phyloP scores from a whole-genome alignment of 2,113 vertebrate genomes.

The Geococcyx californianus region DNA sequence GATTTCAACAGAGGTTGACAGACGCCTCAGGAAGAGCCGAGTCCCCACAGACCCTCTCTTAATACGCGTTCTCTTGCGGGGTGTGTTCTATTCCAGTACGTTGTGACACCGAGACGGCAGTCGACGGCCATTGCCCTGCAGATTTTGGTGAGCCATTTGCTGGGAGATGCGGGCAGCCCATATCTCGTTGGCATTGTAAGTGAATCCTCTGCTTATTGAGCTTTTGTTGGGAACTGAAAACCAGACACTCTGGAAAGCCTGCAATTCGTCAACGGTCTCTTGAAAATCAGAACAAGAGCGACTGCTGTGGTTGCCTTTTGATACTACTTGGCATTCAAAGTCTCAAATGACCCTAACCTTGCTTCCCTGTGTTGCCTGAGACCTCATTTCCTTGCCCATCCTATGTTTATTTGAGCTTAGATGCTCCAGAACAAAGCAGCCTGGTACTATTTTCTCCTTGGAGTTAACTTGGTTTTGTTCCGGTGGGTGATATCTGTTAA shows the following conservation, averaged over 20 bases:
- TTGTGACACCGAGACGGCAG: conserved; percentile 80
- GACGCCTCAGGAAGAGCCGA: no score
- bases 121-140: conserved; percentile 85
- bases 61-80: not conserved
- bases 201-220: not conserved
- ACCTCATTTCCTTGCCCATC: not conserved
- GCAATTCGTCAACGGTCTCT: not conserved
- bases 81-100: conserved; percentile 75
- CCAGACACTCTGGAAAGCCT: not conserved
- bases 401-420: not conserved
- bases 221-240: not conserved
- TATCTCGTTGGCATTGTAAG: conserved; percentile 83
- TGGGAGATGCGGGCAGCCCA: conserved; percentile 86
- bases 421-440: not conserved
- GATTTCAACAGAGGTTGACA: no score
- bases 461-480: not conserved
- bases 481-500: not conserved
- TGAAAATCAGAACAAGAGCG: not conserved
- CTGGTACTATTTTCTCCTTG: not conserved
- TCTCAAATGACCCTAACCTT: not conserved
- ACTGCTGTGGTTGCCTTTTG: not conserved
- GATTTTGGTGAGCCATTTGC: conserved; percentile 81
- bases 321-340: not conserved
- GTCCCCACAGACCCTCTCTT: no score
- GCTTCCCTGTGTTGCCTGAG: not conserved